Evolutionary conservation across 2,113 vertebrate species (phyloP).

Genomic region (Capreolus pygargus): DNA sequence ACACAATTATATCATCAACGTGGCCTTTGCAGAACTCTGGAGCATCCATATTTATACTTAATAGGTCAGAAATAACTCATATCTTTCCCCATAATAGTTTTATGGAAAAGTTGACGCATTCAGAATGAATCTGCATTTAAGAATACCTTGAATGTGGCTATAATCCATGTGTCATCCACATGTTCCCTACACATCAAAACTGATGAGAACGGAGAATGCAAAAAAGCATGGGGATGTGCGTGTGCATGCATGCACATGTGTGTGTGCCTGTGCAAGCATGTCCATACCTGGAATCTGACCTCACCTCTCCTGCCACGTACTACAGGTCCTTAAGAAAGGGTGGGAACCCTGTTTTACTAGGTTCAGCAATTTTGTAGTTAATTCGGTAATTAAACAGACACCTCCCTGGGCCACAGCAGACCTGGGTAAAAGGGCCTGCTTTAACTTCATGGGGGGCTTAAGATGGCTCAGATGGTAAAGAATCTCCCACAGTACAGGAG

Average conservation of each 20-base stretch:
- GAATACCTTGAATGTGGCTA: not conserved
- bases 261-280: too few species aligned
- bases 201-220: not conserved
- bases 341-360: not conserved
- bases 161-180: not conserved
- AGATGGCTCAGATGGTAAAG: not conserved
- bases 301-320: not conserved
- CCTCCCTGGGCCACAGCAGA: not conserved
- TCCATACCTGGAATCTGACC: not conserved
- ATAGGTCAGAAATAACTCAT: not conserved
- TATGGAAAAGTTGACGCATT: not conserved
- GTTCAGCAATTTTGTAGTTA: not conserved
- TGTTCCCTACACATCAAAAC: not conserved
- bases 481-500: not conserved
- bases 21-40: not conserved
- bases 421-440: not conserved
- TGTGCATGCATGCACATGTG: fast-evolving
- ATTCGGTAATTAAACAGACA: not conserved
- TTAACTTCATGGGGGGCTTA: not conserved
- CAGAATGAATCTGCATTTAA: not conserved
- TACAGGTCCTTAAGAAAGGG: not conserved
- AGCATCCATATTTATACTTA: not conserved
- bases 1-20: not conserved
- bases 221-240: not conserved
- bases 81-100: not conserved